These are phyloP conservation scores for Ecliptopera silaceata DNA, from an alignment of 2,888 invertebrate genomes.

Conservation along the genomic window DNA sequence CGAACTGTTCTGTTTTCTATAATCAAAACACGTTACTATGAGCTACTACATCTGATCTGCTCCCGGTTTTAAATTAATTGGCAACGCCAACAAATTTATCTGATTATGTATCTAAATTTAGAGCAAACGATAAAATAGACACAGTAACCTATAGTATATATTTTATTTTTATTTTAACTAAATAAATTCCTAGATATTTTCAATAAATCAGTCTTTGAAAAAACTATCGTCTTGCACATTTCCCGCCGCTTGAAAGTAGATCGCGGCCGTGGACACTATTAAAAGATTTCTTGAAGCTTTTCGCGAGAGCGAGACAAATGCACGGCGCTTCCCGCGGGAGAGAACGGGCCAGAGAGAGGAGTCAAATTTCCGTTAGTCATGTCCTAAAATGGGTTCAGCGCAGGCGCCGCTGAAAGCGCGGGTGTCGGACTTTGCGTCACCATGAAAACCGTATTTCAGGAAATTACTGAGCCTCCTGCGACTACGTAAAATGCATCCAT, in stretches of 20 bases:
- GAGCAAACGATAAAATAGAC: slow-evolving; percentile 36
- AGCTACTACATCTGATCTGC: slow-evolving; percentile 46
- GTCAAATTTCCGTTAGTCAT: slow-evolving; percentile 87
- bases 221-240: slow-evolving; percentile 63
- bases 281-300: slow-evolving; percentile 84
- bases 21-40: slow-evolving; percentile 34
- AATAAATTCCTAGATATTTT: not conserved
- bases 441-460: slow-evolving; percentile 80
- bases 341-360: slow-evolving; percentile 79
- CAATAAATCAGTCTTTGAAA: slow-evolving; percentile 44
- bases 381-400: slow-evolving; percentile 88
- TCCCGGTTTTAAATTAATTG: slow-evolving; percentile 48
- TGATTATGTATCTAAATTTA: slow-evolving; percentile 66
- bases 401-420: slow-evolving; percentile 83
- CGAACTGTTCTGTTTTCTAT: slow-evolving; percentile 38
- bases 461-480: slow-evolving; percentile 61
- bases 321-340: slow-evolving; percentile 71
- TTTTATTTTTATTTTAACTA: not conserved
- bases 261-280: slow-evolving; percentile 84
- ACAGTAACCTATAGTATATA: not conserved
- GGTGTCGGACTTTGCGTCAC: slow-evolving; percentile 81
- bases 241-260: slow-evolving; percentile 82
- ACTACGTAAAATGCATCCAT: slow-evolving; percentile 66
- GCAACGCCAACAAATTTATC: slow-evolving; percentile 46
- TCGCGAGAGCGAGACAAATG: slow-evolving; percentile 74